A percentile compares a stretch with the other conserved stretches of the same genome.
Conservation (phyloP, 2,797 vertebrate genomes). For the Cyclopterus lumpus region DNA sequence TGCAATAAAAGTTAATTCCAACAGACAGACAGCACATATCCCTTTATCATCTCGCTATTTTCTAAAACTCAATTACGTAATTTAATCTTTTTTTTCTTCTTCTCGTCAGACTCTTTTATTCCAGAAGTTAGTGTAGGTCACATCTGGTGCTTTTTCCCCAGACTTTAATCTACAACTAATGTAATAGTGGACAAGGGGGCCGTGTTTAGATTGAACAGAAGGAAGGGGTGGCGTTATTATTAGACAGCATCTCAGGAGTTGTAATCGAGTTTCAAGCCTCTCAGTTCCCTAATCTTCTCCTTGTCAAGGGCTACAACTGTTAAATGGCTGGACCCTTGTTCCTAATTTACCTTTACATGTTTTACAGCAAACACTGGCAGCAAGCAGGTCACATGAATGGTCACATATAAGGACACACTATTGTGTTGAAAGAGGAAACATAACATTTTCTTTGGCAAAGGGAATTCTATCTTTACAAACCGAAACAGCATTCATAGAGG, state of each 20-base stretch:
- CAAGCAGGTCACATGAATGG: slow-evolving; percentile 50
- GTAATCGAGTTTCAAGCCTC: slow-evolving; percentile 83
- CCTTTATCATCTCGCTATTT: slow-evolving; percentile 64
- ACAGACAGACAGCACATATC: slow-evolving; percentile 55
- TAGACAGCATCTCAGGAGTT: slow-evolving; percentile 76
- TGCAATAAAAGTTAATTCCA: slow-evolving; percentile 73
- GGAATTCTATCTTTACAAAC: slow-evolving; percentile 77
- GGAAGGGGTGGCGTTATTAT: slow-evolving; percentile 71
- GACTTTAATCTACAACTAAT: slow-evolving; percentile 81
- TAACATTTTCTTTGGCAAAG: slow-evolving; percentile 70
- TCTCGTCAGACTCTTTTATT: slow-evolving; percentile 58
- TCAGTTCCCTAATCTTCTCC: slow-evolving; percentile 82
- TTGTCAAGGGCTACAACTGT: slow-evolving; percentile 80
- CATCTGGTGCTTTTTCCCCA: slow-evolving; percentile 75
- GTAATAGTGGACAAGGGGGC: slow-evolving; percentile 72
- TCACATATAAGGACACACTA: slow-evolving; percentile 59
- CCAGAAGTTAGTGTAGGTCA: slow-evolving; percentile 74
- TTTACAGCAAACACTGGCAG: slow-evolving; percentile 69
- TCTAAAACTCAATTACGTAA: slow-evolving; percentile 64
- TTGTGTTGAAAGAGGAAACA: slow-evolving; percentile 74
- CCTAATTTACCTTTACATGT: slow-evolving; percentile 74
- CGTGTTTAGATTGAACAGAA: slow-evolving; percentile 75
- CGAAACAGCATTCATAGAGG: slow-evolving; percentile 50
- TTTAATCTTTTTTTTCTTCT: slow-evolving; percentile 48
- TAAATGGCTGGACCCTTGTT: slow-evolving; percentile 75